Base-by-base conservation (phyloP, 2,888 invertebrate species). In the Euproctis similis region DNA sequence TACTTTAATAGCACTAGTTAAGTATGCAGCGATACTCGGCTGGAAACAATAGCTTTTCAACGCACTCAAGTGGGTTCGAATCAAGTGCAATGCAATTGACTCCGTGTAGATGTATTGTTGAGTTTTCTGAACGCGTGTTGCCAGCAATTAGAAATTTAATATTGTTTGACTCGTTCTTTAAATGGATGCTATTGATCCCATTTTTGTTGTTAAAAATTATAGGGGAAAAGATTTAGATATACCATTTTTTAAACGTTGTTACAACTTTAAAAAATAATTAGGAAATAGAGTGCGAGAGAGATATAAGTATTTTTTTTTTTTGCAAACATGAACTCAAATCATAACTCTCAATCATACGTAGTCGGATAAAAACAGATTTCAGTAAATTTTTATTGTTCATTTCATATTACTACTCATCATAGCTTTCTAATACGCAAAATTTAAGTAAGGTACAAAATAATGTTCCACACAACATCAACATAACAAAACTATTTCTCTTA, bases 401-500 rank as follows among this genome's bases (percentile, higher is more conserved):
- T 2, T 8, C 1, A 17, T 17, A 8, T 2, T 8, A 8, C 17
- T 24, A 12, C 6, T 9, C 23, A 23, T 7, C 18, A n/a, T 4
- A 16, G 5, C 8, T 19, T 26, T 24, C 20, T 9, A 4, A 20
- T 20, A 8, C 13, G 23, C 9, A 24, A 18, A 8, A 24, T n/a
- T 12, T 18, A 12, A 12, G 7, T 8, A 20, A 24, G 14, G 13
- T 24, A 19, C 30, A 16, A 17, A 26, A 24, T 24, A 30, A 72
- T 68, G 60, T 69, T 37, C 54, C 65, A 65, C 58, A 67, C 57
- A n/a, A n/a, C n/a, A 51, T 70, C 72, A 68, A 71, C 69, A n/a
- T n/a, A 76, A 77, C 74, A 76, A 78, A 80, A 77, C 75, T 62
- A 56, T 59, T 61, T 61, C 56, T 21, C 10, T 74, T 76, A 80